Evolutionary conservation across 2,113 vertebrate genomes (phyloP).

Genomic region (Pygoscelis adeliae): DNA sequence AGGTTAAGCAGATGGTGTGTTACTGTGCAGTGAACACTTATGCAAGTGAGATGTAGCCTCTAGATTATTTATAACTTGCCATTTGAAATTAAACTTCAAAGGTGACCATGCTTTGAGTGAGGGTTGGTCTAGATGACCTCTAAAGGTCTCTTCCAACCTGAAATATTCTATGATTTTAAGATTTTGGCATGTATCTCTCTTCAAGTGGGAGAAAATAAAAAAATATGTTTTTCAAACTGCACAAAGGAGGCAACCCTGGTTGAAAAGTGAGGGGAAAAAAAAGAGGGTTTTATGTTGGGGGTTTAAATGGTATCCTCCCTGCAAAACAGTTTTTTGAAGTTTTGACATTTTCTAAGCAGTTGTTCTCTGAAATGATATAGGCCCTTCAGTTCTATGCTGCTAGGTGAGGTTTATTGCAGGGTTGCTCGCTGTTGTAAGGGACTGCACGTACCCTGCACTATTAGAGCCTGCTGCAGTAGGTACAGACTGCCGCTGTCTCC

Average conservation of each 20-base stretch:
- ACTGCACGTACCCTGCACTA: fast-evolving
- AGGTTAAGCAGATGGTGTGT: neutral
- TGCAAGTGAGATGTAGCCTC: neutral
- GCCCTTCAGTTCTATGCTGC: neutral
- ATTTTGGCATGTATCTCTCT: neutral
- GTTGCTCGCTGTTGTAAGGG: neutral
- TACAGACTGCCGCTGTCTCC: neutral
- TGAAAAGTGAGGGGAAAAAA: neutral
- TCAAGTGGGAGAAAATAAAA: neutral
- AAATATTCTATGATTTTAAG: neutral
- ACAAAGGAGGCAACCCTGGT: neutral
- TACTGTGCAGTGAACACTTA: neutral
- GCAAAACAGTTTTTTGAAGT: neutral
- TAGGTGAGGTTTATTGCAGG: neutral
- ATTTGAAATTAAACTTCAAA: constrained; percentile 12
- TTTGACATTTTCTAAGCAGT: neutral
- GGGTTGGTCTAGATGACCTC: neutral
- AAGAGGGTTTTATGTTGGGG: neutral
- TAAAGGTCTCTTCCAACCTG: neutral
- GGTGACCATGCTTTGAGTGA: neutral
- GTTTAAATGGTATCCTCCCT: neutral
- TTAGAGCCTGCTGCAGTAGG: neutral
- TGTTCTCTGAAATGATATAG: neutral
- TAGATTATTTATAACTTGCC: neutral
- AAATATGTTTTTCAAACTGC: neutral